Evolutionary conservation across 2,888 invertebrate species (phyloP), one percentile per base, ranked within the genome.

Genomic region (Neoscelio sp.): DNA sequence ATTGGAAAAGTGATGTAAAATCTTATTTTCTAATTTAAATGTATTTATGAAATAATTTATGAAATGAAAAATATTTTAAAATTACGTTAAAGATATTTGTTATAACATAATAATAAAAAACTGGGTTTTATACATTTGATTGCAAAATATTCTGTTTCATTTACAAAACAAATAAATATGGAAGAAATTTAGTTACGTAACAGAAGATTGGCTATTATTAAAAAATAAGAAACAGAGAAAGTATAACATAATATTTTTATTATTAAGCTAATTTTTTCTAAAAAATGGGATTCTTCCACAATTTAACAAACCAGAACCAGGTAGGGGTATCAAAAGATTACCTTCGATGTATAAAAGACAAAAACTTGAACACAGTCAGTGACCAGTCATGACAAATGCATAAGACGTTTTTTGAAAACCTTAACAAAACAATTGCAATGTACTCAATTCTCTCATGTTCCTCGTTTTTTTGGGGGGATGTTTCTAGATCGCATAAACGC

Each of bases 401-500:
- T 70, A 33, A 80, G 44, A 62, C 48, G 26, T 65, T 56, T 68
- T 68, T 48, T 60, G n/a, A n/a, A 74, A 64, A 70, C 65, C 62
- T 38, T 50, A 78, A 56, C 60, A 33, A 74, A 30, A 28, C 56
- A 64, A 64, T 71, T 54, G 20, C 50, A 60, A 18, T 30, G n/a
- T 52, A 50, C 42, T 26, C 15, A 73, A 33, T 76, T 26, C 64
- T 82, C 80, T 84, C 80, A 84, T 81, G 54, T 42, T 80, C 46
- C 42, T 80, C 15, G 12, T 68, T 80, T 78, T 42, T 71, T 42
- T 50, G 78, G 86, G 85, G 85, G 87, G 83, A 82, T 88, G 87
- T 84, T 88, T 88, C 89, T 92, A 94, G 94, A 91, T 91, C 91
- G 84, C 92, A 93, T 92, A 94, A 93, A 90, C 92, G 94, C 83